phyloP scores from a whole-genome alignment of 2,888 invertebrate genomes.

The Erebia ligea region DNA sequence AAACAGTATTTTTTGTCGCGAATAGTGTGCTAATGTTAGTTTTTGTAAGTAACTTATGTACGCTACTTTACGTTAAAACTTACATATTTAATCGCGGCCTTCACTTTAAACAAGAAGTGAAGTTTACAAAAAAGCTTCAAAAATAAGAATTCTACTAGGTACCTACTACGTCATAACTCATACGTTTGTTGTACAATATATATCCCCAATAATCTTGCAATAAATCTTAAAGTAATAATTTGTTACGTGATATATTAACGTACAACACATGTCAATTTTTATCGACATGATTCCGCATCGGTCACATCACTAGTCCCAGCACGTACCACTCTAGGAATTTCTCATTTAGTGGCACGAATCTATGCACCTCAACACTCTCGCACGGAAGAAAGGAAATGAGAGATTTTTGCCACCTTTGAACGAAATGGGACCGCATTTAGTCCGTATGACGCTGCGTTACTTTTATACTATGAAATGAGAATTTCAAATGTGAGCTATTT shows the following conservation, averaged over 20 bases:
- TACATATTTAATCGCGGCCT: too few relatives aligned
- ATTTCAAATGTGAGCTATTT: neutral
- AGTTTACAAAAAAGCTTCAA: too few relatives aligned
- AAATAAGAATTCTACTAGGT: too few relatives aligned
- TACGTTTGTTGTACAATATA: too few relatives aligned
- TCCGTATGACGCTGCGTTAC: conserved; percentile 18
- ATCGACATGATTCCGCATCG: conserved; percentile 24
- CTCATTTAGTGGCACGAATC: conserved; percentile 64
- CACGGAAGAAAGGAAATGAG: conserved; percentile 42
- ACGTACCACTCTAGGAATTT: conserved; percentile 65
- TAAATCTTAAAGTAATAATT: neutral
- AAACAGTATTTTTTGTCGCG: too few relatives aligned
- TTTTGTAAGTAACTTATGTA: too few relatives aligned
- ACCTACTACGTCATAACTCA: too few relatives aligned
- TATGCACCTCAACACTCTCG: conserved; percentile 51
- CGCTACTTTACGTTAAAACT: too few relatives aligned
- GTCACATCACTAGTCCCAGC: conserved; percentile 46
- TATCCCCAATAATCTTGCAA: too few relatives aligned
- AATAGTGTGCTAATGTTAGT: too few relatives aligned
- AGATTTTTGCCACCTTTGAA: conserved; percentile 39
- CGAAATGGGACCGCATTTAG: conserved; percentile 32
- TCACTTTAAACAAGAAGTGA: too few relatives aligned
- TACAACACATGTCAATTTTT: neutral
- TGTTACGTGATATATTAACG: neutral
- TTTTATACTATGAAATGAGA: conserved; percentile 15